phyloP scores from a whole-genome alignment of 1,140 invertebrate genomes.

The Lucilia cuprina region DNA sequence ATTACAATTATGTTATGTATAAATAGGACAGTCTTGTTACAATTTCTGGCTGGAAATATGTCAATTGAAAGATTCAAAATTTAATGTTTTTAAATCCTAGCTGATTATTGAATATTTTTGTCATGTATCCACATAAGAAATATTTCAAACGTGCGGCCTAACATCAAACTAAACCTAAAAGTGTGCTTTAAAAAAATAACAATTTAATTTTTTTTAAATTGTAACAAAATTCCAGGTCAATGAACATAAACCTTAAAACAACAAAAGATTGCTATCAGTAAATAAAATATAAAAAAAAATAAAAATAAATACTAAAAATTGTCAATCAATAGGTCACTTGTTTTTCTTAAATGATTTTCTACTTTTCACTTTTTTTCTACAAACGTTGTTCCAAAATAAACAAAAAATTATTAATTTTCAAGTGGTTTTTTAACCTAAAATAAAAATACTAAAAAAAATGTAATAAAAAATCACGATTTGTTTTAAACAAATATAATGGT shows the following conservation, averaged over 20 bases:
- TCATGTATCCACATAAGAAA: no score
- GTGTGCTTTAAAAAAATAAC: background rate
- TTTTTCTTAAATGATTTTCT: background rate
- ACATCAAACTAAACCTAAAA: background rate
- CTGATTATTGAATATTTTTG: no score
- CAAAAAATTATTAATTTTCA: slow-evolving; percentile 18
- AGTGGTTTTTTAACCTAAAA: slow-evolving; percentile 7
- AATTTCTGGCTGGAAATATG: no score
- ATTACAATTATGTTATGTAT: no score
- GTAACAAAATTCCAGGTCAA: background rate
- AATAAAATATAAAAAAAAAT: background rate
- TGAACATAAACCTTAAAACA: slow-evolving; percentile 24
- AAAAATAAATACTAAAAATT: background rate
- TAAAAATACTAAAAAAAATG: background rate
- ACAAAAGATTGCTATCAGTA: background rate
- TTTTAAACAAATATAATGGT: background rate
- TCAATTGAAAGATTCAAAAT: no score
- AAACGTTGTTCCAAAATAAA: background rate
- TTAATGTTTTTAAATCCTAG: no score
- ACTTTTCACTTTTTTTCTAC: background rate
- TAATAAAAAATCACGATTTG: background rate
- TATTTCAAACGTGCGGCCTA: no score
- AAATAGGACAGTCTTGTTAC: no score
- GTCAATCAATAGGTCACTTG: slow-evolving; percentile 33
- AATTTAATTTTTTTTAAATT: background rate